Conservation (phyloP, 1,140 invertebrate genomes). For the Orchesella cincta region DNA sequence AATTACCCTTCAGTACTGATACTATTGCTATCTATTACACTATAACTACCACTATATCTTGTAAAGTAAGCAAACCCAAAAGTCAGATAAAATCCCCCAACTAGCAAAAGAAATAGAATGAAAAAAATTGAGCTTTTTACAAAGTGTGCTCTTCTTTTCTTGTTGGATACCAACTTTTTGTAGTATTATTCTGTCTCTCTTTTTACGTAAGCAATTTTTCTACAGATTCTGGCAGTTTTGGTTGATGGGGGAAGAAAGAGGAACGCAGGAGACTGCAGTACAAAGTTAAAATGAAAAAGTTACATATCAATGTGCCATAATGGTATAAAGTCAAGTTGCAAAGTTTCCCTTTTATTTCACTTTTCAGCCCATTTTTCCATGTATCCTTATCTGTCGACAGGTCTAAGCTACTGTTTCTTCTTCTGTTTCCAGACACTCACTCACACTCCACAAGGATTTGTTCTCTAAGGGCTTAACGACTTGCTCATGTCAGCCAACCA, state of each 20-base stretch:
- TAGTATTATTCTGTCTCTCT: neutral
- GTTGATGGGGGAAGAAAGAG: neutral
- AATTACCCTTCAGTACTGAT: conserved; percentile 36
- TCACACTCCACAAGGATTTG: conserved; percentile 22
- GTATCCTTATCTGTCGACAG: neutral
- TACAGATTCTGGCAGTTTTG: neutral
- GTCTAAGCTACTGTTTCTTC: neutral
- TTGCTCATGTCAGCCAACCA: no score
- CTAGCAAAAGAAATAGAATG: neutral
- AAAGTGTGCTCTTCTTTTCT: neutral
- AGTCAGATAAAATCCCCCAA: conserved; percentile 14
- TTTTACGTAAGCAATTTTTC: conserved; percentile 16
- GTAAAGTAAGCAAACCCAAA: neutral
- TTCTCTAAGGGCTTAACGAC: conserved; percentile 3
- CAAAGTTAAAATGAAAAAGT: conserved; percentile 10
- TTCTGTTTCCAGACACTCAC: neutral
- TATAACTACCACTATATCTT: neutral
- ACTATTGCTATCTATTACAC: neutral
- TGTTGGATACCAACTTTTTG: neutral
- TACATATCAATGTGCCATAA: conserved; percentile 21
- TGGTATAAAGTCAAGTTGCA: neutral
- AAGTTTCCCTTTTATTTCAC: conserved; percentile 22
- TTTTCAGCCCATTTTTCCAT: conserved; percentile 12
- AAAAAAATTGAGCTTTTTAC: neutral
- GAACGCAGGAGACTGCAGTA: neutral